phyloP scores from a whole-genome alignment of 2,113 vertebrate species.

The Oostethus manadensis region DNA sequence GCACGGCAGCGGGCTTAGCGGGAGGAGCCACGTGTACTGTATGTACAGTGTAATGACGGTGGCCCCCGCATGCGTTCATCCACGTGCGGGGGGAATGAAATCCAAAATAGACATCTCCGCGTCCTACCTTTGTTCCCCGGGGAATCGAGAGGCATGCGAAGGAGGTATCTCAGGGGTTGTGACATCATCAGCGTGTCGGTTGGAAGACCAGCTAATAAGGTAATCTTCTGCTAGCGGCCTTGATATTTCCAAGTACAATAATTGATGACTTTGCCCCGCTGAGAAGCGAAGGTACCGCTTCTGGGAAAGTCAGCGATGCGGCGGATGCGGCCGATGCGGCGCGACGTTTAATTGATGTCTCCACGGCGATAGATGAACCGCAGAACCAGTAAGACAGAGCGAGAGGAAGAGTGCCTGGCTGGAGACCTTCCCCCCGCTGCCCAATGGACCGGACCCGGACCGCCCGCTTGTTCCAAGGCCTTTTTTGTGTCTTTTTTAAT shows the following conservation, averaged over 20 bases:
- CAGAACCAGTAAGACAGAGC: conserved; percentile 46
- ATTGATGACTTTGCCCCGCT: conserved; percentile 56
- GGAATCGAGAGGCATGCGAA: too few relatives aligned
- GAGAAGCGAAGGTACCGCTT: conserved; percentile 41
- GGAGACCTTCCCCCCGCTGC: conserved; percentile 43
- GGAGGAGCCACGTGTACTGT: too few relatives aligned
- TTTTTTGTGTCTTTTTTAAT: conserved; percentile 75
- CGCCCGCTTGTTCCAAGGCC: conserved; percentile 65
- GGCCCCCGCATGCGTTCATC: too few relatives aligned
- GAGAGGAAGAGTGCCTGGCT: conserved; percentile 38
- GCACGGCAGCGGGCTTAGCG: too few relatives aligned
- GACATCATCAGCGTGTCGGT: too few relatives aligned
- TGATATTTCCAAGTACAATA: background rate
- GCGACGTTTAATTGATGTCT: conserved; percentile 55
- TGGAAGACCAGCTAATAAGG: too few relatives aligned
- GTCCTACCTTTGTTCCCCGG: too few relatives aligned
- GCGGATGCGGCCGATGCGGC: conserved; percentile 55
- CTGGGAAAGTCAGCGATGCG: conserved; percentile 38
- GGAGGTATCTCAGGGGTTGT: too few relatives aligned
- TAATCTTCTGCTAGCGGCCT: too few relatives aligned
- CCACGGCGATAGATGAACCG: conserved; percentile 49
- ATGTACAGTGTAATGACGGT: too few relatives aligned
- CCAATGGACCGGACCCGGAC: conserved; percentile 41
- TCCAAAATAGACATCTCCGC: too few relatives aligned
- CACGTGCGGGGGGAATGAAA: too few relatives aligned